Percentiles rank a stretch among this genome's conserved stretches.
phyloP scores from a whole-genome alignment of 2,888 invertebrate genomes.

The Diplazon laetatorius region DNA sequence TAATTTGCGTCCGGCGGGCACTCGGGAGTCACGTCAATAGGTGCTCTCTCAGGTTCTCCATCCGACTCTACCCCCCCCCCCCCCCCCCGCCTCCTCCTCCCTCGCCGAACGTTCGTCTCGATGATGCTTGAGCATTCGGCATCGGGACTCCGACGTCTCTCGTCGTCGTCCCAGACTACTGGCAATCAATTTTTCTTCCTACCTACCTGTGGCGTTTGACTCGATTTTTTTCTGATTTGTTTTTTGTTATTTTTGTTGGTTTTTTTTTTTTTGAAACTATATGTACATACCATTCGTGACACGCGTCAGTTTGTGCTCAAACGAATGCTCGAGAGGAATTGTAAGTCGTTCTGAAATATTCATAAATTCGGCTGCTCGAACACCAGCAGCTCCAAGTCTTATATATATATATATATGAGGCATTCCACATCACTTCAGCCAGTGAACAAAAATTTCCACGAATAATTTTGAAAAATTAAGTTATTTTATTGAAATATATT shows the following conservation, averaged over 20 bases:
- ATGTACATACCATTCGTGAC: background rate
- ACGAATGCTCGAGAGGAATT: background rate
- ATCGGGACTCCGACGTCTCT: slow-evolving; percentile 4
- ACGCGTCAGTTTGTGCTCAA: slow-evolving; percentile 12
- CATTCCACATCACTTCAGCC: too few relatives aligned
- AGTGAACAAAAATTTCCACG: too few relatives aligned
- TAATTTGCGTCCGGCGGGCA: slow-evolving; percentile 55
- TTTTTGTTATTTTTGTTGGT: background rate
- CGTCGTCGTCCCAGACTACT: slow-evolving; percentile 6
- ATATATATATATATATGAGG: background rate
- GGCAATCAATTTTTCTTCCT: slow-evolving; percentile 38
- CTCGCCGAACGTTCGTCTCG: slow-evolving; percentile 6
- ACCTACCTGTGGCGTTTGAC: slow-evolving; percentile 9
- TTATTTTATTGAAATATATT: too few relatives aligned
- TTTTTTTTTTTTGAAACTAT: background rate
- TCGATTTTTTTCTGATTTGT: too few relatives aligned
- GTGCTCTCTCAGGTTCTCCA: slow-evolving; percentile 19
- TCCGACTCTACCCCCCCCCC: background rate
- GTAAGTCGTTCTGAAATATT: background rate
- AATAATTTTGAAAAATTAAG: too few relatives aligned
- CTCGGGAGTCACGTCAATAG: slow-evolving; percentile 19
- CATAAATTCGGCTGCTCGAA: background rate
- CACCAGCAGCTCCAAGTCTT: background rate
- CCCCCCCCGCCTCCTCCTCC: background rate
- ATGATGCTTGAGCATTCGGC: slow-evolving; percentile 22